Evolutionary conservation across 2,113 vertebrate genomes (phyloP).

Genomic region (Lasiurus cinereus): DNA sequence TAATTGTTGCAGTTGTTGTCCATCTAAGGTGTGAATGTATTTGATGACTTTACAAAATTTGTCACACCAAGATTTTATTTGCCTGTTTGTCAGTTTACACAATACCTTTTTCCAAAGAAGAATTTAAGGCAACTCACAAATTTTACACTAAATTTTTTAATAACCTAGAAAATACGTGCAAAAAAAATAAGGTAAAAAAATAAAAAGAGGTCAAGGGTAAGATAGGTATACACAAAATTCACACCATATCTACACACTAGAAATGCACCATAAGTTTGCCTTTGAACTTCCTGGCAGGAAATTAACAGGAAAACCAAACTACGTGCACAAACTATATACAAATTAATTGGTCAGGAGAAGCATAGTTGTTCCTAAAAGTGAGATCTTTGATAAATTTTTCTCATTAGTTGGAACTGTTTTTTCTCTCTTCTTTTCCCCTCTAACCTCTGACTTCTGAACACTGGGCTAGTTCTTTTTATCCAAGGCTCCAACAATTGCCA

Average conservation of each 20-base stretch:
- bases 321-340: neutral
- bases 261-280: neutral
- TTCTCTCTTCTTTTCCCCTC: neutral
- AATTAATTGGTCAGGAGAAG: neutral
- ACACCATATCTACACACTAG: neutral
- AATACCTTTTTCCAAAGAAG: neutral
- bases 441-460: neutral
- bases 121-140: conserved; percentile 30
- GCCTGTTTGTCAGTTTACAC: neutral
- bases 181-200: conserved; percentile 18
- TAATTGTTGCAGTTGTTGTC: neutral
- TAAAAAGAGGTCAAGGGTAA: neutral
- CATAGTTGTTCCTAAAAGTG: neutral
- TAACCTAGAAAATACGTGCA: conserved; percentile 22
- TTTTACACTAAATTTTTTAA: neutral
- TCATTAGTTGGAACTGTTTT: neutral
- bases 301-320: conserved; percentile 38
- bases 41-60: neutral
- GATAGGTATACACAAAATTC: neutral
- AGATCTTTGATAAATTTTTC: conserved; percentile 28
- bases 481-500: neutral
- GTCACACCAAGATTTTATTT: conserved; percentile 31
- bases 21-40: neutral
- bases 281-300: conserved; percentile 23
- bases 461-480: neutral